Conservation (phyloP, 1,140 invertebrate species). For the Amphibalanus amphitrite region DNA sequence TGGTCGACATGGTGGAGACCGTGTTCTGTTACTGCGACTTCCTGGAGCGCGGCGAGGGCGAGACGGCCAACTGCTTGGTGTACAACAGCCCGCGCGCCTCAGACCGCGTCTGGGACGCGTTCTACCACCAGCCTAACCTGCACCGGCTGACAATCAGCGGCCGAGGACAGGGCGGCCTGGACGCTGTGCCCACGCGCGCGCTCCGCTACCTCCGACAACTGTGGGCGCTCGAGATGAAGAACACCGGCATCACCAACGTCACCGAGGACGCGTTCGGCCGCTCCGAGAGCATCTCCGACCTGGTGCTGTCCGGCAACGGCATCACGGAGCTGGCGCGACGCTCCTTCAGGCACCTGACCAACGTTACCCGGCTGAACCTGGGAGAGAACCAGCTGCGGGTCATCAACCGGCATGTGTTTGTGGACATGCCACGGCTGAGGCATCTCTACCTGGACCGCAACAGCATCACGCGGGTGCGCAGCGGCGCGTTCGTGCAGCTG, state of each 20-base stretch:
- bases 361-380: constrained; percentile 43
- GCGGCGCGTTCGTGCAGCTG: constrained; percentile 47
- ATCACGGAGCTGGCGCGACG: constrained; percentile 42
- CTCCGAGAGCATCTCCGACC: constrained; percentile 42
- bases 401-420: constrained; percentile 47
- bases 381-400: constrained; percentile 50
- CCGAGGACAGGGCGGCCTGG: too few species aligned
- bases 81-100: too few species aligned
- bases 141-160: too few species aligned
- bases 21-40: too few species aligned
- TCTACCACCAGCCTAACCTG: too few species aligned
- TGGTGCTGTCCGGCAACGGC: constrained; percentile 44
- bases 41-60: too few species aligned
- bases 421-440: constrained; percentile 44
- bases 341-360: constrained; percentile 47
- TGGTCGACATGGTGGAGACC: too few species aligned
- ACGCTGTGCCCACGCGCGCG: too few species aligned
- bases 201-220: too few species aligned
- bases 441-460: constrained; percentile 47
- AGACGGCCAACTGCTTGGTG: too few species aligned
- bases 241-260: constrained; percentile 46
- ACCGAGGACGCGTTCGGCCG: constrained; percentile 48
- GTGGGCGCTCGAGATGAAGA: constrained; percentile 39
- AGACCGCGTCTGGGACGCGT: too few species aligned
- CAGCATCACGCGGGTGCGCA: constrained; percentile 48